Evolutionary conservation across 2,113 vertebrate genomes (phyloP).

Genomic region (Nycticorax nycticorax): DNA sequence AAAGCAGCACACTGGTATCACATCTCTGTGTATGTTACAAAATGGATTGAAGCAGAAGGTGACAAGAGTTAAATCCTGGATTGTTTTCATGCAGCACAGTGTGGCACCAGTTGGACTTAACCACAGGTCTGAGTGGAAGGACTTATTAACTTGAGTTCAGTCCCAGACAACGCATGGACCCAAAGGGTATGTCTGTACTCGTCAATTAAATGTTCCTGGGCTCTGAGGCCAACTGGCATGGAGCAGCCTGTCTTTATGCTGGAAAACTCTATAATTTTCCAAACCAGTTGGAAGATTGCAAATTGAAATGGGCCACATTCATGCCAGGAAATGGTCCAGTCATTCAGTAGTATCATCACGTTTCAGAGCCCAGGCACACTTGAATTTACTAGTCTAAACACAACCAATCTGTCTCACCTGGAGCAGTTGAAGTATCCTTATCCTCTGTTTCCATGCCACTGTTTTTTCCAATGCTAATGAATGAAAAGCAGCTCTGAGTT

Average conservation of each 20-base stretch:
- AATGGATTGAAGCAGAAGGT: not conserved
- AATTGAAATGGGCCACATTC: not conserved
- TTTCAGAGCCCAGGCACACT: not conserved
- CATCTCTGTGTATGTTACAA: not conserved
- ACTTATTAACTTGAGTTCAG: not conserved
- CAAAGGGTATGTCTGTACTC: not conserved
- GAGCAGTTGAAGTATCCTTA: not conserved
- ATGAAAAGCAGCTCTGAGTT: not conserved
- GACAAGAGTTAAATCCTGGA: not conserved
- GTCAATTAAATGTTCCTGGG: conserved; percentile 4
- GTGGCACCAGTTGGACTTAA: not conserved
- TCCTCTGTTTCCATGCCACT: not conserved
- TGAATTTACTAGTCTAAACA: not conserved
- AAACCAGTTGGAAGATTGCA: not conserved
- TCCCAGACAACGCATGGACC: not conserved
- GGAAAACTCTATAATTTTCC: not conserved
- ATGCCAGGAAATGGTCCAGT: not conserved
- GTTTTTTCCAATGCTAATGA: not conserved
- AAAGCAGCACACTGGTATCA: no score
- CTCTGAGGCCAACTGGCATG: not conserved
- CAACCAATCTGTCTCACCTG: not conserved
- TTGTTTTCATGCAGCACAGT: not conserved
- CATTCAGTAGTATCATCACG: not conserved
- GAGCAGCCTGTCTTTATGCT: not conserved
- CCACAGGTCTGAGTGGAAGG: not conserved